Percentiles rank a stretch among this genome's conserved stretches.
Evolutionary conservation across 2,113 vertebrate species (phyloP).

Genomic region (Ranitomeya imitator): DNA sequence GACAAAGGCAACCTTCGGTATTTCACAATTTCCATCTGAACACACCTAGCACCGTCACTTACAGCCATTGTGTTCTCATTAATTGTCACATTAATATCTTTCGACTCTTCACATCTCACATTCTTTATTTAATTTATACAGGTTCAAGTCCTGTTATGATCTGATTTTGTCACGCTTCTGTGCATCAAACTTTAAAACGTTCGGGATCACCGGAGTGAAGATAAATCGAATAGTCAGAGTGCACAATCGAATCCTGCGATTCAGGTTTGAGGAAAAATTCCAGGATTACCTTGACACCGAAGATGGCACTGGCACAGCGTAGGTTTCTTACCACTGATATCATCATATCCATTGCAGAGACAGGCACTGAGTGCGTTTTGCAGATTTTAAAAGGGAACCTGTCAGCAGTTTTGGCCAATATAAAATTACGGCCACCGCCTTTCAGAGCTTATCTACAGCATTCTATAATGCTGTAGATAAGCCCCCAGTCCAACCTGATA

Average conservation of each 20-base stretch:
- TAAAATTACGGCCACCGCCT: too few species aligned
- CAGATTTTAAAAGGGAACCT: neutral
- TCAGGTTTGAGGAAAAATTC: constrained; percentile 83
- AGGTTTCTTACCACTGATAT: constrained; percentile 44
- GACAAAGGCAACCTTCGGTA: neutral
- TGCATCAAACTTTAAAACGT: constrained; percentile 72
- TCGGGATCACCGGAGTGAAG: constrained; percentile 73
- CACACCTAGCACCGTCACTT: neutral
- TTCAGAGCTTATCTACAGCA: too few species aligned
- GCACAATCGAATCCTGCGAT: constrained; percentile 77
- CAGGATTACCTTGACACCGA: constrained; percentile 70
- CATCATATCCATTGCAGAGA: neutral
- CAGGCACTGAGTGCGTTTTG: neutral
- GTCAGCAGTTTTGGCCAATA: too few species aligned
- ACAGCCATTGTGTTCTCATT: neutral
- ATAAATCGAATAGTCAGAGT: constrained; percentile 77
- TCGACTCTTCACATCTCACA: neutral
- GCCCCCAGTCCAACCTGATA: too few species aligned
- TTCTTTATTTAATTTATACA: constrained; percentile 57
- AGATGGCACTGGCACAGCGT: constrained; percentile 63
- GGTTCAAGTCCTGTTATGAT: constrained; percentile 81
- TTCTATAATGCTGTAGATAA: too few species aligned
- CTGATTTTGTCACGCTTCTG: constrained; percentile 80
- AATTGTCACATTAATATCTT: neutral
- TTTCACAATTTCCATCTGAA: neutral